Base-by-base conservation (phyloP, 2,113 vertebrate species). In the Hystrix brachyura region DNA sequence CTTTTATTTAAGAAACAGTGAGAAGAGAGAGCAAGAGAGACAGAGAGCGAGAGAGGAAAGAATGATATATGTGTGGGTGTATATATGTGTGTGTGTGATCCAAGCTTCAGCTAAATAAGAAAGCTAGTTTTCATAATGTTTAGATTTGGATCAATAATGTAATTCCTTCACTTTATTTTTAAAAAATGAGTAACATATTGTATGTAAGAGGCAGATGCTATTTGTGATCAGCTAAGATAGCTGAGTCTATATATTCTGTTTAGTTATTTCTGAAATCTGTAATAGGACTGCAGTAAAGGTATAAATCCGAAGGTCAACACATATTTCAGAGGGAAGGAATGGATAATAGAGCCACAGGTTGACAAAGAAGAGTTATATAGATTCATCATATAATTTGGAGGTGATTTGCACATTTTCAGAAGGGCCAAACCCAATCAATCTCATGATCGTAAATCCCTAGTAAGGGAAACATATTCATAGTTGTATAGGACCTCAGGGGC, bases 101-200 rank as follows among this genome's bases (percentile, higher is more conserved):
- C 18, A 55, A 74, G 96, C 4, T 87, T 94, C 15, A 90, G 57
- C 59, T 93, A 94, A 95, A 48, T 84, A 87, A 32, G 80, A 94
- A 92, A 94, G 60, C 27, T n/a, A 60, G 43, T 51, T 96, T 94
- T 80, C 62, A 90, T 6, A 69, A 69, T 81, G 87, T 96, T 96
- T 76, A 57, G 48, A 80, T 87, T 95, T 89, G 32, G 34, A 81
- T 29, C 3, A 71, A 59, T 89, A 79, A 83, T 51, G 4, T 80
- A 79, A 8, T 38, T 74, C 7, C 74, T 96, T 86, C 64, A 48
- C 14, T 57, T 80, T 48, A 32, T 82, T 71, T 90, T 80, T 60
- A 43, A 14, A 62, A 91, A 92, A 87, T 64, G 48, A 60, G 29
- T 87, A 87, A 86, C 83, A 71, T 93, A 74, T 80, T 90, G 29